Evolutionary conservation across 2,113 vertebrate species (phyloP).

Genomic region (Neoarius graeffei): DNA sequence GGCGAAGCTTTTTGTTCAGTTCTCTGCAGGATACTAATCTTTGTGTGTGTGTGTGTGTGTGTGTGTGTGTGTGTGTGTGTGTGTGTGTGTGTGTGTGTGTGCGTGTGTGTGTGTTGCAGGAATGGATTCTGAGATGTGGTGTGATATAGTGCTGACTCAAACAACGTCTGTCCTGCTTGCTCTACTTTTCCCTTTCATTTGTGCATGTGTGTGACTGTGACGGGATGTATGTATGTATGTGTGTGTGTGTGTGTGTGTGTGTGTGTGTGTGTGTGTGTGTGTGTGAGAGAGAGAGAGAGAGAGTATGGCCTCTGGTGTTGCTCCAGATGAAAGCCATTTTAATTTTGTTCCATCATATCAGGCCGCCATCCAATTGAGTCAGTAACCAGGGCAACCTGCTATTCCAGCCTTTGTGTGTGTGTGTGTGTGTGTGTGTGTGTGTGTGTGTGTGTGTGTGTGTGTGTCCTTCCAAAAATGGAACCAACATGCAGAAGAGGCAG

Average conservation of each 20-base stretch:
- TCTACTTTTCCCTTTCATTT: constrained; percentile 18
- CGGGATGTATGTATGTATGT: not conserved
- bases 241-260: not conserved
- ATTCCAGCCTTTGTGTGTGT: constrained; percentile 30
- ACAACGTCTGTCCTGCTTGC: constrained; percentile 43
- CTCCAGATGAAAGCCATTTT: constrained; percentile 56
- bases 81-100: constrained; percentile 31
- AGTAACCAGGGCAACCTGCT: constrained; percentile 53
- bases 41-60: constrained; percentile 21
- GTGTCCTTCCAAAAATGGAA: constrained; percentile 38
- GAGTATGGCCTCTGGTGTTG: constrained; percentile 31
- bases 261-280: not conserved
- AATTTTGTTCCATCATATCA: constrained; percentile 57
- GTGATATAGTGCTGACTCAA: constrained; percentile 49
- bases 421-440: constrained; percentile 38
- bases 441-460: constrained; percentile 29
- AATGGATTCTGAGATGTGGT: constrained; percentile 33
- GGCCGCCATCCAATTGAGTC: constrained; percentile 46
- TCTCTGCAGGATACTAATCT: constrained; percentile 30
- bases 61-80: constrained; percentile 29
- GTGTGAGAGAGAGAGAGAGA: not conserved
- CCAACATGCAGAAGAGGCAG: constrained; percentile 26
- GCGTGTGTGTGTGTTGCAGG: constrained; percentile 19
- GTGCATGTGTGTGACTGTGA: constrained; percentile 1
- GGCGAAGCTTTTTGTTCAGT: constrained; percentile 21